phyloP scores from a whole-genome alignment of 2,113 vertebrate genomes.

The Recurvirostra avosetta region DNA sequence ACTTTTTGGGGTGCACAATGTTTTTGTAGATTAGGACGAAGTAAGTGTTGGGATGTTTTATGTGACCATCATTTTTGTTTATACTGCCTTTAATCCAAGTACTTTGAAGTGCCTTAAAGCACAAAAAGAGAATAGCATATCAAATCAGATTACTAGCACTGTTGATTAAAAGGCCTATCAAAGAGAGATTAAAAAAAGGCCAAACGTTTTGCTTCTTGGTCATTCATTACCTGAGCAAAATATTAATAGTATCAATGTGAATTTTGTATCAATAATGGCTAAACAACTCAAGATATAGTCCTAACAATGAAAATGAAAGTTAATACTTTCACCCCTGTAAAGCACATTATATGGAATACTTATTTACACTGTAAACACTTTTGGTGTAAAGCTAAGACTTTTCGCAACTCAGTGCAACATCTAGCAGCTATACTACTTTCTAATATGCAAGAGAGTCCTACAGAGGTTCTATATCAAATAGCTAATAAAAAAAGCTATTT shows the following conservation, averaged over 20 bases:
- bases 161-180: neutral
- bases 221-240: neutral
- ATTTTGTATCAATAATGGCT: neutral
- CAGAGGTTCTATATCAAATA: neutral
- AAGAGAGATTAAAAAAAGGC: neutral
- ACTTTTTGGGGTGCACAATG: neutral
- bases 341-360: neutral
- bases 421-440: neutral
- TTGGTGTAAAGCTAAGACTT: neutral
- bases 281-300: neutral
- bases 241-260: neutral
- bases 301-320: neutral
- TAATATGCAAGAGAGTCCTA: neutral
- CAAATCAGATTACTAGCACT: neutral
- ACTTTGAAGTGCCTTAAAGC: neutral
- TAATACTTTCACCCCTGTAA: neutral
- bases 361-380: neutral
- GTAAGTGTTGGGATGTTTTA: neutral
- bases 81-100: neutral
- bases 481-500: neutral
- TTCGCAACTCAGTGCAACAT: neutral
- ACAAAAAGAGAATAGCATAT: neutral
- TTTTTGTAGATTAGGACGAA: neutral
- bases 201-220: neutral
- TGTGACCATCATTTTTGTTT: neutral